Evolutionary conservation across 1,140 invertebrate genomes (phyloP).

Genomic region (Leptopilina clavipes): DNA sequence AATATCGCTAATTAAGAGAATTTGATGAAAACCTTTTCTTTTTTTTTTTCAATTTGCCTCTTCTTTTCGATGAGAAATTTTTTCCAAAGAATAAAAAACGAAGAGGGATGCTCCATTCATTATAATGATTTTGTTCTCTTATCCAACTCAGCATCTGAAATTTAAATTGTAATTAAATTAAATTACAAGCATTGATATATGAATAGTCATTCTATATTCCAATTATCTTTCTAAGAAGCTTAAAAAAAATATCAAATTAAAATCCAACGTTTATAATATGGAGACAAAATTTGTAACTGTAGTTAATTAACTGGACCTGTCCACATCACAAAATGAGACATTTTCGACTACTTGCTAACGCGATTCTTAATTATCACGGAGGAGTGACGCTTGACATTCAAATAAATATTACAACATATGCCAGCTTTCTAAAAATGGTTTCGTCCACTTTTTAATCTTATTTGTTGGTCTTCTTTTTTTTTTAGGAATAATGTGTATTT

Average conservation of each 20-base stretch:
- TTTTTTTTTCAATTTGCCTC: no score
- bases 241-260: background rate
- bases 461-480: background rate
- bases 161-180: slow-evolving; percentile 18
- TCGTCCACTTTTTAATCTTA: background rate
- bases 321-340: slow-evolving; percentile 9
- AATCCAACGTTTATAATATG: background rate
- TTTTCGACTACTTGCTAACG: slow-evolving; percentile 19
- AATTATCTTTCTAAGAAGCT: slow-evolving; percentile 13
- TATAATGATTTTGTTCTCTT: background rate
- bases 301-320: background rate
- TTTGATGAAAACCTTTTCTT: background rate
- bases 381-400: slow-evolving; percentile 10
- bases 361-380: slow-evolving; percentile 19
- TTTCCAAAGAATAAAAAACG: no score
- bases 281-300: slow-evolving; percentile 8
- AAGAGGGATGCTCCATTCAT: background rate
- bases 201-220: slow-evolving; percentile 1
- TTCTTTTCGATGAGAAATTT: no score
- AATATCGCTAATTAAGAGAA: background rate
- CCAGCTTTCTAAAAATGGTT: slow-evolving; percentile 21
- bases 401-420: slow-evolving; percentile 24
- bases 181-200: background rate
- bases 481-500: background rate
- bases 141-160: background rate